Conservation (phyloP, 2,113 vertebrate genomes). For the Typhlomys cinereus region DNA sequence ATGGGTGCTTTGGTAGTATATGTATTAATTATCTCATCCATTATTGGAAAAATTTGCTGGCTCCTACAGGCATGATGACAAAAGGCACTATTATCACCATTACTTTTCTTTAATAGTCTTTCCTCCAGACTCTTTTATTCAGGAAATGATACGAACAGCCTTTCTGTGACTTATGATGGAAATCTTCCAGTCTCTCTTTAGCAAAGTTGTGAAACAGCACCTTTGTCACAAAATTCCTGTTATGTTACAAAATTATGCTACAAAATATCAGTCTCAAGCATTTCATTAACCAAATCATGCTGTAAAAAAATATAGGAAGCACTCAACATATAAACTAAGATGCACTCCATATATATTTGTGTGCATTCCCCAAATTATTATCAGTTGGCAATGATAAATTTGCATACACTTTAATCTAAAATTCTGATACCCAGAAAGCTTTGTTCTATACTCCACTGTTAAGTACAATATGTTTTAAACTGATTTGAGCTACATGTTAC, state of each 20-base stretch:
- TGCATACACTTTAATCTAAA: neutral
- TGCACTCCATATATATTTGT: neutral
- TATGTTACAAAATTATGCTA: neutral
- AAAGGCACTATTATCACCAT: neutral
- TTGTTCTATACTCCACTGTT: neutral
- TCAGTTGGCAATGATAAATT: neutral
- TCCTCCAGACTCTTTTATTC: neutral
- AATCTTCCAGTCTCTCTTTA: neutral
- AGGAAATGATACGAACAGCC: neutral
- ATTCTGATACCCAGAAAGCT: neutral
- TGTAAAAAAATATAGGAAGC: neutral
- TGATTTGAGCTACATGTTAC: constrained; percentile 14
- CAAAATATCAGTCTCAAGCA: neutral
- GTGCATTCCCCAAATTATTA: neutral
- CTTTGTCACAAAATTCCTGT: neutral
- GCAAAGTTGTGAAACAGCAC: neutral
- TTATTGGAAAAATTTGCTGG: neutral
- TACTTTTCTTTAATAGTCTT: neutral
- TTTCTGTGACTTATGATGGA: neutral
- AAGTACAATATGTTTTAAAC: neutral
- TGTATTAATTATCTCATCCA: neutral
- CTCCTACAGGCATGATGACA: neutral
- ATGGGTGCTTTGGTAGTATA: neutral
- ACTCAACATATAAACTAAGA: neutral
- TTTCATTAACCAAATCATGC: neutral